phyloP scores from a whole-genome alignment of 2,888 invertebrate species.

The Microctonus aethiopoides region DNA sequence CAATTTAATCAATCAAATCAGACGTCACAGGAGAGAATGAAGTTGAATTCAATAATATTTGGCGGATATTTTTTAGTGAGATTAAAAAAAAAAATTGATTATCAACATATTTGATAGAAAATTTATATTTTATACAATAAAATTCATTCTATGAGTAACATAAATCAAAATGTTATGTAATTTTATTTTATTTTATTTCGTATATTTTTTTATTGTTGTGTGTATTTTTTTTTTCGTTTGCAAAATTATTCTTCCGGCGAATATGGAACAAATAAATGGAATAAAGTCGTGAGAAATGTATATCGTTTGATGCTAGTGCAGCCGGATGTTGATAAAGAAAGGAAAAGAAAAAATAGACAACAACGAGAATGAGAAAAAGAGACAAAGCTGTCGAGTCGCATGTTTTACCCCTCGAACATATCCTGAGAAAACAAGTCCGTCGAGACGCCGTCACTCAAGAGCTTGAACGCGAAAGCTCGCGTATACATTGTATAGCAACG shows the following conservation, averaged over 20 bases:
- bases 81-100: no score
- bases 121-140: no score
- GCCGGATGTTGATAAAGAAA: background rate
- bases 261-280: background rate
- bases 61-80: no score
- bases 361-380: background rate
- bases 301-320: background rate
- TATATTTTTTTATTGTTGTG: background rate
- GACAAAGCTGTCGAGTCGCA: background rate
- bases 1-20: no score
- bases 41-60: no score
- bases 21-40: no score
- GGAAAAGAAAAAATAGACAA: background rate
- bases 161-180: no score
- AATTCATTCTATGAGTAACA: no score
- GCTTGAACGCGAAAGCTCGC: background rate
- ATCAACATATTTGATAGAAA: no score
- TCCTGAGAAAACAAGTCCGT: slow-evolving; percentile 22
- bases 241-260: background rate
- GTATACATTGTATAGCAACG: slow-evolving; percentile 2
- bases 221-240: background rate
- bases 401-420: background rate
- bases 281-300: background rate
- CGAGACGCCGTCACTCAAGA: slow-evolving; percentile 25
- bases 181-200: background rate